Base-by-base conservation (phyloP, 64 coral and sea anemone genomes). In the Stichodactyla mertensii region DNA sequence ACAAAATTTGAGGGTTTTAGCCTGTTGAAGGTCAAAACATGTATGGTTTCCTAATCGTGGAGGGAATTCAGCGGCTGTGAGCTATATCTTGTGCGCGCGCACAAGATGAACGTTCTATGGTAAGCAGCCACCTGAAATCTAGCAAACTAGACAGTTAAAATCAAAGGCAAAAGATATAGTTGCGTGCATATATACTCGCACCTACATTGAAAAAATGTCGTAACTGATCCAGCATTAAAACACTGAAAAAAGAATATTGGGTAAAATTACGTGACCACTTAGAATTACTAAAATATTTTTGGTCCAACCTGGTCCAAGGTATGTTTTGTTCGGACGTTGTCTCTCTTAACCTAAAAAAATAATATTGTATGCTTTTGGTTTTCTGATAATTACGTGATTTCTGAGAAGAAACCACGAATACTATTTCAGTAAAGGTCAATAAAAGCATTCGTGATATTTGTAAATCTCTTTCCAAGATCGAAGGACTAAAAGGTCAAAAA, bases 401-500 rank as follows among this genome's bases (percentile, higher is more conserved):
- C 12, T 0, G 10, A 11, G 7, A 31, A 27, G 69, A 4, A 74
- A 0, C 4, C 6, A 74, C 10, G 69, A 74, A 23, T 74, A 23
- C 12, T 74, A 13, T 74, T 74, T 74, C 24, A 74, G 10, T 12
- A 10, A 31, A 74, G 69, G 69, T 74, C 69, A 74, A 27, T 1
- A n/a, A 26, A 74, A 74, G 27, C 23, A 74, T 74, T 31, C 23
- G 24, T 74, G 69, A 74, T 26, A 74, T 74, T 74, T 23, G 23
- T 74, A 74, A 74, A 74, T 74, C 69, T 31, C 24, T 74, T 74
- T 74, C 23, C 23, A 74, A 74, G 69, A 74, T 74, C 69, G 69
- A 27, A 74, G 24, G n/a, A 74, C 69, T 31, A 26, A 74, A 69
- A 74, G 69, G 69, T 74, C 69, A 74, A 74, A 70, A 74, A 74